These are phyloP conservation scores for Siderastrea siderea DNA, from an alignment of 92 coral and sea anemone species.

Conservation along the genomic window DNA sequence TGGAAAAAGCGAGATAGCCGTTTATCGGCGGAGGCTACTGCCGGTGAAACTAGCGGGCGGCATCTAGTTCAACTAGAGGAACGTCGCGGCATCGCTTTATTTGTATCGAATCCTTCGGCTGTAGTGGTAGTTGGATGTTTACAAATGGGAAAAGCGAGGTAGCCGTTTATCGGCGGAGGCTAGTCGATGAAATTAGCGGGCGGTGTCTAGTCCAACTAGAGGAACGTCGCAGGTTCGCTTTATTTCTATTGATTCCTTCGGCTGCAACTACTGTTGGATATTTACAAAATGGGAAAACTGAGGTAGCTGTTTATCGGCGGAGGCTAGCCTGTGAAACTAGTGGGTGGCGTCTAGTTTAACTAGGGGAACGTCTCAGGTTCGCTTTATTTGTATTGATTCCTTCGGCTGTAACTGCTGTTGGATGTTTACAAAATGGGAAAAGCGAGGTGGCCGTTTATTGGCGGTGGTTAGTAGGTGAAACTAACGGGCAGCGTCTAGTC, in stretches of 20 bases:
- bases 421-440: not conserved
- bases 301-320: not conserved
- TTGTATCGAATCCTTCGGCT: not conserved
- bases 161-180: constrained; percentile 4
- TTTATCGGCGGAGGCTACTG: too few relatives aligned
- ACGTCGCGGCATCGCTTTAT: not conserved
- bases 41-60: too few relatives aligned
- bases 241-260: not conserved
- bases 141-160: not conserved
- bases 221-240: not conserved
- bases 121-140: constrained; percentile 5
- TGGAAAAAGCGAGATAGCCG: too few relatives aligned
- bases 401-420: not conserved
- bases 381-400: not conserved
- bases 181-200: not conserved
- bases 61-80: not conserved
- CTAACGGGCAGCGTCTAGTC: not conserved
- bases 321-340: not conserved
- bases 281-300: not conserved
- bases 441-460: not conserved
- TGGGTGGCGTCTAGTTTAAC: not conserved
- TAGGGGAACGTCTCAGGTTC: not conserved
- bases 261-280: not conserved
- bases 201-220: not conserved
- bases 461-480: not conserved